Evolutionary conservation across 2,113 vertebrate genomes (phyloP).

Genomic region (Poicephalus meyeri): DNA sequence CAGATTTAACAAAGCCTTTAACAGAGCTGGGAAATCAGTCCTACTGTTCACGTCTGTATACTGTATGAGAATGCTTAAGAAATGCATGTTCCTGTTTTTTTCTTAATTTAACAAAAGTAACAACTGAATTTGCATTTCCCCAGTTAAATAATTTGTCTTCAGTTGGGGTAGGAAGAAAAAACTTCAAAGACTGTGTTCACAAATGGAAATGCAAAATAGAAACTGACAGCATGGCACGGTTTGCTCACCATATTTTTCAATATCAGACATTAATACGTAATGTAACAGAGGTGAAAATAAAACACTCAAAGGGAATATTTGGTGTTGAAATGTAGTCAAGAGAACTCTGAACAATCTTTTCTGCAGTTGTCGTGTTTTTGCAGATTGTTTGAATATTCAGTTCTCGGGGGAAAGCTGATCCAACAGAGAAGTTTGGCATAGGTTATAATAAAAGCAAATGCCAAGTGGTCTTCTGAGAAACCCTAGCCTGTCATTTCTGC

Average conservation of each 20-base stretch:
- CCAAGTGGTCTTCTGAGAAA: background rate
- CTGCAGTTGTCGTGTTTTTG: background rate
- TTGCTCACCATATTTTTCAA: background rate
- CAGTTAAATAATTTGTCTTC: background rate
- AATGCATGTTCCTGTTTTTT: background rate
- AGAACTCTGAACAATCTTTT: constrained; percentile 30
- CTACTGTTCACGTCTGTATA: background rate
- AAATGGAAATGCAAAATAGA: constrained; percentile 28
- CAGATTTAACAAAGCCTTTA: background rate
- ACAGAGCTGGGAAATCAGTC: background rate
- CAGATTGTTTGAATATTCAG: background rate
- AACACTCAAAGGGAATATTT: constrained; percentile 37
- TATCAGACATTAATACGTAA: constrained; percentile 21
- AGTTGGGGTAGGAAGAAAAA: background rate
- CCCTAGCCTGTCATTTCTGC: background rate
- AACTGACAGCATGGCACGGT: background rate
- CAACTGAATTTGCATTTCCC: background rate
- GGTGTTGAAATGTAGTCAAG: background rate
- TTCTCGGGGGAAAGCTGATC: background rate
- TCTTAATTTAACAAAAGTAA: background rate
- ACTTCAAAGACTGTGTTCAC: background rate
- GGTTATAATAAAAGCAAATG: background rate
- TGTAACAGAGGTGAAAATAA: constrained; percentile 37
- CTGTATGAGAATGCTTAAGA: background rate
- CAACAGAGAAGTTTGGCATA: background rate